Evolutionary conservation across 2,888 invertebrate genomes (phyloP), one percentile per base, ranked within the genome.

Genomic region (Ornithoptera alexandrae): DNA sequence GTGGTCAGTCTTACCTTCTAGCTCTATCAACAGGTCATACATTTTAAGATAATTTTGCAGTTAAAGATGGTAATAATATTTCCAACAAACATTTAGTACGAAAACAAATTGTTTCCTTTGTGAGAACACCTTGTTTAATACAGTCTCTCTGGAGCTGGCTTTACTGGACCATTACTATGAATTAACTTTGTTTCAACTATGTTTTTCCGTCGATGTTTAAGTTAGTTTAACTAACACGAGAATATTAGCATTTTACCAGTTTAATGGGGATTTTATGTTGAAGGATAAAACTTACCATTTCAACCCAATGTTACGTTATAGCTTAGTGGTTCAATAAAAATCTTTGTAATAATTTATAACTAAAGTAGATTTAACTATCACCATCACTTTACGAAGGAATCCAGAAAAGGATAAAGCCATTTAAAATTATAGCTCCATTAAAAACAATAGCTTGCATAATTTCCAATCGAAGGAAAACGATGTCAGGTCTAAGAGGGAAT

Each of bases 391-490:
- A 58, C 62, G 57, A n/a, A 20, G 18, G 62, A 62, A 30, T 53
- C 57, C 62, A 62, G 15, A 57, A 58, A 68, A 62, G 57, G 50
- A 46, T 68, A 42, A 58, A 68, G 58, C 46, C 17, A 58, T 68
- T 50, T 36, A 63, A 68, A 63, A 68, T 68, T 50, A 68, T 68
- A 58, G 68, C 58, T 20, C 57, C 20, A 58, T 68, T 68, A 63
- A 68, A 68, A 68, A 68, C 59, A 64, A 64, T 64, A 64, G 64
- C 59, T 59, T 60, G 63, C 64, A 64, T 68, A 68, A 68, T 59
- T 68, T 68, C 59, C 59, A 64, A 60, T 60, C 53, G 63, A 60
- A 64, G 60, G 50, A 60, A 53, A 68, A 64, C 18, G 59, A 20
- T 68, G 58, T 68, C 59, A 59, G 36, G 63, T 63, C n/a, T 30